Conservation (phyloP, 2,888 invertebrate genomes). For the Myopa tessellatipennis region DNA sequence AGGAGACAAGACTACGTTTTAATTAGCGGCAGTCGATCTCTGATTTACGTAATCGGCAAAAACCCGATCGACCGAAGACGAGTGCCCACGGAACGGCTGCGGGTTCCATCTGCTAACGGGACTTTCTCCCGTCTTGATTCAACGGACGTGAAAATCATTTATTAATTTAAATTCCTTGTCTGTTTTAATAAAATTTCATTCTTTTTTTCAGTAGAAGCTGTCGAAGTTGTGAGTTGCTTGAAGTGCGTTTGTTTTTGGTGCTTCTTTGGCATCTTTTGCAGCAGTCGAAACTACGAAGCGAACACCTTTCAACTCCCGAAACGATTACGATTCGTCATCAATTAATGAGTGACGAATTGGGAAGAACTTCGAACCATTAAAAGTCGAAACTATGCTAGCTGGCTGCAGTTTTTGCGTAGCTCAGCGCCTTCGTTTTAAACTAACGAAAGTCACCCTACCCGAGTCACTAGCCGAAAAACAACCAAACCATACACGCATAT, state of each 20-base stretch:
- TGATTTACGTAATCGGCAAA: neutral
- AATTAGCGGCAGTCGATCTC: neutral
- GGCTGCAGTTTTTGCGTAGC: neutral
- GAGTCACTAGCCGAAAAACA: neutral
- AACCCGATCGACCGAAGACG: neutral
- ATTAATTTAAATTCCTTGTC: neutral
- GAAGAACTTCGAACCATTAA: too few relatives aligned
- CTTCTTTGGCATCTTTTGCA: too few relatives aligned
- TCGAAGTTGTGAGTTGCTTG: too few relatives aligned
- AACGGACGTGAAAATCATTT: conserved; percentile 5
- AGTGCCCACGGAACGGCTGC: too few relatives aligned
- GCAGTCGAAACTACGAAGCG: too few relatives aligned
- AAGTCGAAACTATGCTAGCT: too few relatives aligned
- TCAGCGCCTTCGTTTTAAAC: neutral
- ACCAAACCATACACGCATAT: conserved; percentile 1
- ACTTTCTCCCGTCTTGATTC: conserved; percentile 22
- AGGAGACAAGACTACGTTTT: neutral
- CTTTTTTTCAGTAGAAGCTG: too few relatives aligned
- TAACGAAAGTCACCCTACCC: neutral
- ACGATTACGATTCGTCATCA: too few relatives aligned
- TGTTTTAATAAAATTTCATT: too few relatives aligned
- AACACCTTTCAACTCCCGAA: too few relatives aligned
- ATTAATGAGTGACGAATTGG: too few relatives aligned
- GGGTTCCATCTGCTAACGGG: neutral
- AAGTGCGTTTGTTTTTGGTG: too few relatives aligned